Evolutionary conservation across 2,797 vertebrate species (phyloP).

Genomic region (Ataeniobius toweri): DNA sequence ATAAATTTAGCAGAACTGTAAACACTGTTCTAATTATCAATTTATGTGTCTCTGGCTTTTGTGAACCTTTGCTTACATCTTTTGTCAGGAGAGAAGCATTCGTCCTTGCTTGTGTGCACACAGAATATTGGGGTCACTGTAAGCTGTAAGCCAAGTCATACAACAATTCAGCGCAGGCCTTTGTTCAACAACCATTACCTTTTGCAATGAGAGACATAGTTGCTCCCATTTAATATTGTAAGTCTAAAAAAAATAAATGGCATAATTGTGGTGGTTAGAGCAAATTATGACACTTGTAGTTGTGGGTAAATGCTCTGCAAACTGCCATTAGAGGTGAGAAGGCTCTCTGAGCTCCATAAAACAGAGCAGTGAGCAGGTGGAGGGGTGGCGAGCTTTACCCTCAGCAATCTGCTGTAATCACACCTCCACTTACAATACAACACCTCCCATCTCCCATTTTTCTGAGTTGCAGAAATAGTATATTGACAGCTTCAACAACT

Average conservation of each 20-base stretch:
- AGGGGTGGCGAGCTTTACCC: slow-evolving; percentile 58
- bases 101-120: slow-evolving; percentile 48
- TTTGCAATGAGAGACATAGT: slow-evolving; percentile 57
- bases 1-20: slow-evolving; percentile 42
- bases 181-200: slow-evolving; percentile 65
- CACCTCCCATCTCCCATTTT: slow-evolving; percentile 62
- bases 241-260: slow-evolving; percentile 62
- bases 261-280: slow-evolving; percentile 80
- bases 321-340: slow-evolving; percentile 75
- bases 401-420: slow-evolving; percentile 76
- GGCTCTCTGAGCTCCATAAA: slow-evolving; percentile 57
- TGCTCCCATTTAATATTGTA: slow-evolving; percentile 65
- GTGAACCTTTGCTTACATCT: slow-evolving; percentile 43
- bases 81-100: slow-evolving; percentile 62
- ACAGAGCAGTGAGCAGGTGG: slow-evolving; percentile 67
- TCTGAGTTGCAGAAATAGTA: slow-evolving; percentile 53
- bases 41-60: slow-evolving; percentile 57
- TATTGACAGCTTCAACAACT: slow-evolving; percentile 61
- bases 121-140: slow-evolving; percentile 58
- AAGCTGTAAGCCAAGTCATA: slow-evolving; percentile 44
- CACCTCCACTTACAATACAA: slow-evolving; percentile 63
- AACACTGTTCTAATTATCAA: slow-evolving; percentile 21
- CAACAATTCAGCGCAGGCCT: slow-evolving; percentile 63
- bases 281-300: slow-evolving; percentile 78
- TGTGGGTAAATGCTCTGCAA: slow-evolving; percentile 76